A percentile compares a stretch with the other conserved stretches of the same genome.
These are phyloP conservation scores for Darevskia mixta DNA, from an alignment of 2,797 vertebrate genomes.

Conservation along the genomic window DNA sequence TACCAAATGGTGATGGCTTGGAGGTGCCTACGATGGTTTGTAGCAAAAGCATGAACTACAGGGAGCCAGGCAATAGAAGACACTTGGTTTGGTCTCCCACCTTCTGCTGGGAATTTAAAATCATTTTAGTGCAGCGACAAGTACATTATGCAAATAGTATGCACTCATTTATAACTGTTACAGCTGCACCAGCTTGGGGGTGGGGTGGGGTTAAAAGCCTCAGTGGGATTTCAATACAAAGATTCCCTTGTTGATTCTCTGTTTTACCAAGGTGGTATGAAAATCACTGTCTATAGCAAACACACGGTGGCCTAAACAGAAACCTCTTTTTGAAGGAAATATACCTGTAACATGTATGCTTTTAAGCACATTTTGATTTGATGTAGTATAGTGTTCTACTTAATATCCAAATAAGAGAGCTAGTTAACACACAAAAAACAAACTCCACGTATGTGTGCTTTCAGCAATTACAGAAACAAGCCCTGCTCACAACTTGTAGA, in stretches of 20 bases:
- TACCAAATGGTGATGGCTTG: slow-evolving; percentile 52
- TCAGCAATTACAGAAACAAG: too few relatives aligned
- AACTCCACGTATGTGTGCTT: too few relatives aligned
- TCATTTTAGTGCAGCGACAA: slow-evolving; percentile 81
- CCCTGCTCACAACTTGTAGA: too few relatives aligned
- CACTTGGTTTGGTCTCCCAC: slow-evolving; percentile 49
- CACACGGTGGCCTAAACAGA: slow-evolving; percentile 51
- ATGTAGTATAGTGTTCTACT: not conserved
- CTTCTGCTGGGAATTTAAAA: slow-evolving; percentile 73
- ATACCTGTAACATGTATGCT: slow-evolving; percentile 49
- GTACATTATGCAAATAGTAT: slow-evolving; percentile 84
- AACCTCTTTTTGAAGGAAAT: slow-evolving; percentile 52
- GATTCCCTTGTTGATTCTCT: slow-evolving; percentile 67
- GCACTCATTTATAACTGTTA: slow-evolving; percentile 77
- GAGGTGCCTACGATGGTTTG: slow-evolving; percentile 26
- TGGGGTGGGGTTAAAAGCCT: slow-evolving; percentile 68
- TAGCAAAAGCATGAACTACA: slow-evolving; percentile 39
- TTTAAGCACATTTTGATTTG: slow-evolving; percentile 39
- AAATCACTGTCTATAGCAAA: slow-evolving; percentile 67
- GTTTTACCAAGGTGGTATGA: slow-evolving; percentile 68
- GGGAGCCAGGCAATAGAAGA: slow-evolving; percentile 31
- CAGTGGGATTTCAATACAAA: slow-evolving; percentile 70
- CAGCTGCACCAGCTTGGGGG: slow-evolving; percentile 73
- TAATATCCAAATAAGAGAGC: not conserved
- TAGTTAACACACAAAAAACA: too few relatives aligned